Conservation (phyloP, 2,888 invertebrate species). For the Caenorhabditis becei region DNA sequence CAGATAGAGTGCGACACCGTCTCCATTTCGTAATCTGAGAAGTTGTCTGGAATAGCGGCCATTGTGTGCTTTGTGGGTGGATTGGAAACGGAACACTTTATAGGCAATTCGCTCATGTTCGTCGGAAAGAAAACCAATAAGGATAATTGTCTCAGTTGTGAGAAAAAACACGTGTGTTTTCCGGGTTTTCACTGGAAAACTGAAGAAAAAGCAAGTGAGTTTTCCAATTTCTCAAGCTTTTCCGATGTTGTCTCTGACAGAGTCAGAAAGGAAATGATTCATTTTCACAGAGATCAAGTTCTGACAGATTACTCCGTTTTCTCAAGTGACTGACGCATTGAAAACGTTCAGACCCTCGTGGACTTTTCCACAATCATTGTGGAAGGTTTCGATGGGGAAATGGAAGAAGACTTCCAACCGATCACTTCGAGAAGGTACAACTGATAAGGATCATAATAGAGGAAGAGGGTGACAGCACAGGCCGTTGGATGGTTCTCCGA, state of each 20-base stretch:
- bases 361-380: conserved; percentile 9
- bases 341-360: neutral
- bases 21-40: neutral
- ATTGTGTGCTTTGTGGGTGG: neutral
- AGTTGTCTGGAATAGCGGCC: conserved; percentile 2
- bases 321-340: neutral
- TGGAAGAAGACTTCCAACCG: neutral
- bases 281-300: conserved; percentile 1
- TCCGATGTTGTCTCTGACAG: neutral
- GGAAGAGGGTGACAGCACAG: conserved; percentile 37
- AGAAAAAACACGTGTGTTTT: conserved; percentile 2
- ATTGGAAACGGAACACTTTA: neutral
- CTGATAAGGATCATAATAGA: conserved; percentile 54
- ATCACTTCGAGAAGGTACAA: conserved; percentile 19
- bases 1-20: conserved; percentile 39
- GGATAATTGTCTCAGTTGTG: neutral
- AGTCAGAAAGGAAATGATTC: neutral
- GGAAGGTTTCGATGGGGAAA: neutral
- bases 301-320: neutral
- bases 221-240: conserved; percentile 6
- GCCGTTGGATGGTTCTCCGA: conserved; percentile 55
- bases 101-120: neutral
- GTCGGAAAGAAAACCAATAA: conserved; percentile 2
- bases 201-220: neutral
- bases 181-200: neutral